These are phyloP conservation scores for Nycteola revayana DNA, from an alignment of 2,888 invertebrate genomes.

Conservation along the genomic window DNA sequence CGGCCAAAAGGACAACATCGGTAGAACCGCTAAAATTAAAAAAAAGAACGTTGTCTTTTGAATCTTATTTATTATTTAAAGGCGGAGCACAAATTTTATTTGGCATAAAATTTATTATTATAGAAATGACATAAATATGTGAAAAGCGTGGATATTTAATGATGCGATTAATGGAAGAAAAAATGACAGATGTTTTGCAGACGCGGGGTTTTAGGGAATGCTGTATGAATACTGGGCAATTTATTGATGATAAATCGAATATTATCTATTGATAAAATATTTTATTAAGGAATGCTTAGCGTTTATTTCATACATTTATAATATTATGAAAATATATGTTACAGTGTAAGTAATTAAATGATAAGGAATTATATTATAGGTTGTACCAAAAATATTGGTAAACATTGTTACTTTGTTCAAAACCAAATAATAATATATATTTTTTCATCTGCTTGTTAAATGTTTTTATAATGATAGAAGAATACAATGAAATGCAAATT, in stretches of 20 bases:
- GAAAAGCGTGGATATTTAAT: constrained; percentile 72
- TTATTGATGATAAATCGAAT: constrained; percentile 40
- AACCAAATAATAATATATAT: too few relatives aligned
- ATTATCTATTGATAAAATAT: too few relatives aligned
- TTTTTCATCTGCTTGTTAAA: too few relatives aligned
- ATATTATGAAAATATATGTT: too few relatives aligned
- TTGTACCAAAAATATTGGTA: too few relatives aligned
- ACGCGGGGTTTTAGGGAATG: constrained; percentile 37
- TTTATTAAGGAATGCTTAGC: too few relatives aligned
- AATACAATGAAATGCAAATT: too few relatives aligned
- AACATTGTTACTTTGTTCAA: too few relatives aligned
- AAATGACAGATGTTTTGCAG: constrained; percentile 59
- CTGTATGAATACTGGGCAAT: constrained; percentile 34
- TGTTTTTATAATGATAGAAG: too few relatives aligned
- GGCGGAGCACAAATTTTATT: constrained; percentile 72
- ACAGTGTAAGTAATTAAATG: too few relatives aligned
- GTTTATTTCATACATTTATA: too few relatives aligned
- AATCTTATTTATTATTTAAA: constrained; percentile 43
- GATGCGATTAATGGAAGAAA: constrained; percentile 59
- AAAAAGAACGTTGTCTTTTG: constrained; percentile 26
- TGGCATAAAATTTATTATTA: constrained; percentile 73
- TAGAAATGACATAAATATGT: constrained; percentile 72
- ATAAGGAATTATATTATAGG: too few relatives aligned
- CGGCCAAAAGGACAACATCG: constrained; percentile 50
- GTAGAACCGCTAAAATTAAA: constrained; percentile 1